Base-by-base conservation (phyloP, 2,113 vertebrate species). In the Oreochromis aureus region DNA sequence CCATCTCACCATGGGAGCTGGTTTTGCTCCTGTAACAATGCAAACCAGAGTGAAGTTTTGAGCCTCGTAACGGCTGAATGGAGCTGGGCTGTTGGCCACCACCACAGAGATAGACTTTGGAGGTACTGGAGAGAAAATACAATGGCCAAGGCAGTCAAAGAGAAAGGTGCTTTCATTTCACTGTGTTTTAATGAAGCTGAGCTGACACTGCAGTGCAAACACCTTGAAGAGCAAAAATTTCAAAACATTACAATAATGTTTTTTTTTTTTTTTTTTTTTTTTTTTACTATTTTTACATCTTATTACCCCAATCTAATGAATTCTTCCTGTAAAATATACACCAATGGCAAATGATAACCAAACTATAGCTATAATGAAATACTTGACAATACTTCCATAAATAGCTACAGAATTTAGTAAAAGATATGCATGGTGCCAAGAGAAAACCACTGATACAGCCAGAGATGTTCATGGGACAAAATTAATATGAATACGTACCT, bases 31-130 rank as follows among this genome's bases (percentile, higher is more conserved):
- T 0, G 97, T 97, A 84, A 98, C 98, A 3, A 97, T 97, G 83
- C 98, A 99, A 86, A 98, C 96, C 91, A 99, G 96, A 0, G 98
- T 98, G 97, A 99, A 99, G 96, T 99, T 99, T 95, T 98, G 98
- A 0, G 97, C 97, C 89, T 98, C 97, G 85, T 99, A 99, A 82
- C 97, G 97, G 94, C 97, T 99, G 96, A 99, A 99, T 5, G 97
- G 97, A 1, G 97, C 96, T 0, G 97, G 98, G 0, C 96, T 95
- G 89, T 98, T 96, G 0, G 98, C 97, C 0, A 98, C 97, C 16
- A 98, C 96, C 86, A 99, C 97, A 0, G 98, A 97, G 80, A 99
- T 99, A 27, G 98, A 99, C 3, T 95, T 97, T 0, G 98, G 98
- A 80, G 98, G 98, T 16, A 98, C 98, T 99, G 93, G 9, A 41